Evolutionary conservation across 92 coral and sea anemone species (phyloP).

Genomic region (Parazoanthus darwini): DNA sequence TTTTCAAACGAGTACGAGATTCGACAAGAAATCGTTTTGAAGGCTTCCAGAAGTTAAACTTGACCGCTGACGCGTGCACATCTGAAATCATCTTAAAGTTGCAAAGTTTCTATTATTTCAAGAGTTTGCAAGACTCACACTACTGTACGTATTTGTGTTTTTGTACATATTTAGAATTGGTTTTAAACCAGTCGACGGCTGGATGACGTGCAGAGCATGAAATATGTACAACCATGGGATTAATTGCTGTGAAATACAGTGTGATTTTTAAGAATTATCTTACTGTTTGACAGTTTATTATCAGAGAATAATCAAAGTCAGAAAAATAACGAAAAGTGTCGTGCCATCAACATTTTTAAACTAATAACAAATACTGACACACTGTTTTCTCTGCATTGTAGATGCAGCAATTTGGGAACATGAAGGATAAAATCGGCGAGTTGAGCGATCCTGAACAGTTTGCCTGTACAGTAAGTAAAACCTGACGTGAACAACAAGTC

Average conservation of each 20-base stretch:
- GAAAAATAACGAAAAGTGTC: not conserved
- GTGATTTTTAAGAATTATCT: no score
- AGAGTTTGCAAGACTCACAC: no score
- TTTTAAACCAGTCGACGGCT: no score
- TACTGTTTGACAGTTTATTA: not conserved
- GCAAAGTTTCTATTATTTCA: no score
- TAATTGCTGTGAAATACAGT: no score
- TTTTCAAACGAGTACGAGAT: not conserved
- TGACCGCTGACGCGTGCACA: not conserved
- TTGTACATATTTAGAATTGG: no score
- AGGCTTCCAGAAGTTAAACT: not conserved
- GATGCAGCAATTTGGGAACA: conserved; percentile 89
- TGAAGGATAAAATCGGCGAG: conserved; percentile 80
- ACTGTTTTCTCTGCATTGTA: conserved; percentile 20
- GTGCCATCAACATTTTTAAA: not conserved
- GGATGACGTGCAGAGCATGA: no score
- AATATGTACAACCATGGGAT: no score
- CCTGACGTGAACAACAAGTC: not conserved
- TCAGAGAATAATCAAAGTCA: not conserved
- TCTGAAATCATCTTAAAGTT: no score
- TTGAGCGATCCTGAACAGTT: conserved; percentile 97
- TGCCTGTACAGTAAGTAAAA: conserved; percentile 80
- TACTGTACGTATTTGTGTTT: no score
- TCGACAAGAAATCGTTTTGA: not conserved
- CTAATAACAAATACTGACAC: not conserved